A percentile compares a stretch with the other conserved stretches of the same genome.
Conservation (phyloP, 2,113 vertebrate genomes). For the Eleginops maclovinus region DNA sequence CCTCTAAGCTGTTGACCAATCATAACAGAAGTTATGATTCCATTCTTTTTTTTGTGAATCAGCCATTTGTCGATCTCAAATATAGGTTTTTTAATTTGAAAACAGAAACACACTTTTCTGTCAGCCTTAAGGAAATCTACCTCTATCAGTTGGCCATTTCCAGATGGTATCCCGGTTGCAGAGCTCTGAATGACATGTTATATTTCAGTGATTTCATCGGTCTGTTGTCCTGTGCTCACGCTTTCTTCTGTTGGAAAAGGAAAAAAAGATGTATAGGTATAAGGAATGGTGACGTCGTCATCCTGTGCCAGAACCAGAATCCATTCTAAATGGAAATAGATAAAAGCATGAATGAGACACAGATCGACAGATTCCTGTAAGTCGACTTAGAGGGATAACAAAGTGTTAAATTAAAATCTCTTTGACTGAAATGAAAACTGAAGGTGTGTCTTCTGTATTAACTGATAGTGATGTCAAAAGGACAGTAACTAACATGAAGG, state of each 20-base stretch:
- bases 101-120: no score
- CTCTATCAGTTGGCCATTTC: no score
- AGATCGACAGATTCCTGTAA: not conserved
- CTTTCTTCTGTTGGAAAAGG: not conserved
- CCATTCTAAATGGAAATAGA: not conserved
- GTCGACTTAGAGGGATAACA: not conserved
- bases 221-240: not conserved
- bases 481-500: not conserved
- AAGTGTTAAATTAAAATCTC: not conserved
- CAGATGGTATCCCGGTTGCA: not conserved
- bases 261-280: not conserved
- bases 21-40: no score
- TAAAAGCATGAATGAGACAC: not conserved
- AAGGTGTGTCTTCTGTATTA: not conserved
- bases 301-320: not conserved
- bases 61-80: no score
- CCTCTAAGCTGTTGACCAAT: no score
- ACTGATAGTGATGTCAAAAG: not conserved
- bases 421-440: not conserved
- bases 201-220: not conserved
- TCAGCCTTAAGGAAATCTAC: no score
- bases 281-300: not conserved
- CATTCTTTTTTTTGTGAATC: no score
- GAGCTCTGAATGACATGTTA: not conserved
- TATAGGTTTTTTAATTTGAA: no score